Evolutionary conservation across 2,113 vertebrate genomes (phyloP), one percentile per base, ranked within the genome.

Genomic region (Upupa epops): DNA sequence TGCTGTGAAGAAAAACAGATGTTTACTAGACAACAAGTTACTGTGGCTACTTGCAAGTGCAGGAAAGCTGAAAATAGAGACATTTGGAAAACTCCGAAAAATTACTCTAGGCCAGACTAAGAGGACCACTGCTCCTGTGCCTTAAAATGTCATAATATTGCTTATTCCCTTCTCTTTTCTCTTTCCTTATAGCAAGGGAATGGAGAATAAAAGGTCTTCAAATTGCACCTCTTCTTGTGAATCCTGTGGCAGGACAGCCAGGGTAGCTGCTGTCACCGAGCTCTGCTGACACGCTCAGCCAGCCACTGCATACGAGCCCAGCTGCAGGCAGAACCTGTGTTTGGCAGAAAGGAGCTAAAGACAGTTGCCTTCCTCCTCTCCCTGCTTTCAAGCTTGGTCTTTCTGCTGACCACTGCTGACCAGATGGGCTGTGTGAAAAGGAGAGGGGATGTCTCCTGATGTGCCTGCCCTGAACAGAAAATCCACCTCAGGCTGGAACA

Each of bases 391-490:
- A 77, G 34, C 60, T 77, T 1, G 2, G 86, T 45, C n/a, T 48
- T 93, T 78, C 82, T 73, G 59, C 66, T 0, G 11, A 58, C 37
- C 0, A 0, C 34, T 1, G 31, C 13, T 54, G 76, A 82, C 66
- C 82, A 88, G 94, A 92, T 84, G 89, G 76, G 84, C n/a, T 80
- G 25, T 37, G 6, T 28, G 72, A 95, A 93, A 92, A 91, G 83
- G 77, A 92, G 92, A 94, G 96, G 94, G 68, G 80, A 92, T 36
- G 36, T 85, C 70, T 93, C 58, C 80, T 69, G 76, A 94, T 58
- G 51, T 66, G 86, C 69, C 89, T 86, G 68, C 5, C 29, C 83
- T 91, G 90, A 94, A 96, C 72, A 80, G 89, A 96, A 97, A 97
- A 96, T 66, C 83, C 49, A 92, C 79, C 91, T 94, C 78, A 86